Percentiles rank a stretch among this genome's conserved stretches.
phyloP scores from a whole-genome alignment of 2,888 invertebrate species.

The Habroteleia sp. region DNA sequence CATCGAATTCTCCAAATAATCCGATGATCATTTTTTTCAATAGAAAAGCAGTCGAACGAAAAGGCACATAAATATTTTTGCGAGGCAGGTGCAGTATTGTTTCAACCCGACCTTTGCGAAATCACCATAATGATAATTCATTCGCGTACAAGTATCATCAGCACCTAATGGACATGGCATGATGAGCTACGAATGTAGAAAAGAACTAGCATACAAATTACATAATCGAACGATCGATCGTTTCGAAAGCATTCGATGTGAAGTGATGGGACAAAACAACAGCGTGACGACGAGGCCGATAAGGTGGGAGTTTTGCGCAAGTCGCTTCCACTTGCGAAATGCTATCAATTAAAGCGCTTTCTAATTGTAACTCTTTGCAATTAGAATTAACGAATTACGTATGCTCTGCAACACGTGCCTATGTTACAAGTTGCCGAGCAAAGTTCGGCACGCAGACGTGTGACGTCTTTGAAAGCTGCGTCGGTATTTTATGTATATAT shows the following conservation, averaged over 20 bases:
- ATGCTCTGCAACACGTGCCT: constrained; percentile 53
- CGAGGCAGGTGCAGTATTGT: neutral
- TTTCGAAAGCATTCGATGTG: constrained; percentile 36
- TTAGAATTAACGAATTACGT: constrained; percentile 75
- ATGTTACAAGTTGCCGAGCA: constrained; percentile 35
- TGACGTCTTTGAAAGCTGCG: constrained; percentile 28
- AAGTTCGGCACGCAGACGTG: constrained; percentile 52
- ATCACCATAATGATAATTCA: neutral
- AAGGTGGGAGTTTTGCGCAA: constrained; percentile 69
- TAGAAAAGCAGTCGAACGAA: too few species aligned
- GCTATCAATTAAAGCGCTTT: constrained; percentile 78
- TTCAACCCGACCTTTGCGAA: neutral
- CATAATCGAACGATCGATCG: constrained; percentile 35
- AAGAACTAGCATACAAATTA: constrained; percentile 12
- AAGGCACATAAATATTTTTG: too few species aligned
- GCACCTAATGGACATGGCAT: neutral
- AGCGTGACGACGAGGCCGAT: constrained; percentile 10
- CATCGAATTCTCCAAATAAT: too few species aligned
- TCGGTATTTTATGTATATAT: constrained; percentile 39
- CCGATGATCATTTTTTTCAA: too few species aligned
- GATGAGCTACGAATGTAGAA: neutral
- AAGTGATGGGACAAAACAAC: constrained; percentile 33
- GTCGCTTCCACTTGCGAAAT: constrained; percentile 74
- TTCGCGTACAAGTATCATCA: constrained; percentile 10
- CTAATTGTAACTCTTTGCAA: constrained; percentile 77